A percentile compares a stretch with the other conserved stretches of the same genome.
These are phyloP conservation scores for Tridacna crocea DNA, from an alignment of 2,888 invertebrate species.

Conservation along the genomic window DNA sequence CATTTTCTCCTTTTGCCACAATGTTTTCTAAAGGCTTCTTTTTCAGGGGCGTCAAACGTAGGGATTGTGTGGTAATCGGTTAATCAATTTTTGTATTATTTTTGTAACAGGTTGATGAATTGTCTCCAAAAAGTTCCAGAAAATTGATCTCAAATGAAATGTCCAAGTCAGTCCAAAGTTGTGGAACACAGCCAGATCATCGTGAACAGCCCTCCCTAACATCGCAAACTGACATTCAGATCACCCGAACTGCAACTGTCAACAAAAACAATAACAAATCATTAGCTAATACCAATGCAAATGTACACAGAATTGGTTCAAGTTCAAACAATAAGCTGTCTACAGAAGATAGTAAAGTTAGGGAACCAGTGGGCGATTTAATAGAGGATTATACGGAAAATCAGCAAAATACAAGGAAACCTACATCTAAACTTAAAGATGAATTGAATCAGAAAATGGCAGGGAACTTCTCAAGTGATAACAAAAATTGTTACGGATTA, in stretches of 20 bases:
- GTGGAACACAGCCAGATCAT: conserved; percentile 53
- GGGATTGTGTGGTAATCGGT: no score
- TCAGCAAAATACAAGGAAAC: neutral
- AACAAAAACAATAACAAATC: conserved; percentile 19
- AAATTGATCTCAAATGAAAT: conserved; percentile 64
- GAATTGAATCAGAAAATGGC: neutral
- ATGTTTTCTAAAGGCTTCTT: no score
- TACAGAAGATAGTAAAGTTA: neutral
- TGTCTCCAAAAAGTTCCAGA: conserved; percentile 66
- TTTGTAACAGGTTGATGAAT: conserved; percentile 67
- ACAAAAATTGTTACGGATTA: conserved; percentile 1
- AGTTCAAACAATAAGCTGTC: conserved; percentile 1
- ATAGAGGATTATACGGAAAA: conserved; percentile 26
- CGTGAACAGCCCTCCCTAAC: neutral
- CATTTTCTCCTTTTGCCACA: no score
- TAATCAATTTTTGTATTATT: no score
- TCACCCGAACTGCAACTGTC: neutral
- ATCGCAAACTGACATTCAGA: conserved; percentile 17
- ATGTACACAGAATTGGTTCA: neutral
- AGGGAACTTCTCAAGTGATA: neutral
- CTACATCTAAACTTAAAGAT: neutral
- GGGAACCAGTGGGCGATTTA: neutral
- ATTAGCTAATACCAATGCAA: neutral
- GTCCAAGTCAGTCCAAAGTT: conserved; percentile 51
- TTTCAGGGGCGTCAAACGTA: no score